These are phyloP conservation scores for Cephalopterus ornatus DNA, from an alignment of 2,113 vertebrate species.

Conservation along the genomic window DNA sequence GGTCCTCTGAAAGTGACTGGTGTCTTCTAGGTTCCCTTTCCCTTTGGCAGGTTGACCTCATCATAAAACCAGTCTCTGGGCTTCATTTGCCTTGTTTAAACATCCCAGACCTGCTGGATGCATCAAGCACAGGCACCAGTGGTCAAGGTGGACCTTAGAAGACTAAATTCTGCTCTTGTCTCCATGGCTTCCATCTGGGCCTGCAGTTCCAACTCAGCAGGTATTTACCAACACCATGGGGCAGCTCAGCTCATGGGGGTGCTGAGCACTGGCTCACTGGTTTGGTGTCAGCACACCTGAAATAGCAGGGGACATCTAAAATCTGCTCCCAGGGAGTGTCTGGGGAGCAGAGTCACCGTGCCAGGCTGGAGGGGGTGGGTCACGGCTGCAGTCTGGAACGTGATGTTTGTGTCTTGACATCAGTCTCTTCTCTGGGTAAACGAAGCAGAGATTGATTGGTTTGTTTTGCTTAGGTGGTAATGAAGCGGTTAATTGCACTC, in stretches of 20 bases:
- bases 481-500: slow-evolving; percentile 26
- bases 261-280: background rate
- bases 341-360: background rate
- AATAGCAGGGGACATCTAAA: background rate
- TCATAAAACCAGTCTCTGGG: background rate
- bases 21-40: background rate
- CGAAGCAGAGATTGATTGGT: background rate
- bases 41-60: background rate
- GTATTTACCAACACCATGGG: accelerated
- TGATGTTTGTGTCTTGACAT: background rate
- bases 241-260: background rate
- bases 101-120: background rate
- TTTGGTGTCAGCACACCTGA: background rate
- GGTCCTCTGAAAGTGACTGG: background rate
- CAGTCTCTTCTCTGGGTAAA: background rate
- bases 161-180: background rate
- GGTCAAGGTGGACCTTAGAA: background rate
- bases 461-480: slow-evolving; percentile 32
- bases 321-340: background rate
- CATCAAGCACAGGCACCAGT: accelerated
- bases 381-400: background rate
- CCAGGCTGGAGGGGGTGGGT: background rate
- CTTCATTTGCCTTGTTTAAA: background rate
- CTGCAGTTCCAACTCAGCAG: background rate
- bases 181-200: background rate